A percentile compares a stretch with the other conserved stretches of the same genome.
Conservation (phyloP, 1,140 invertebrate species). For the Xylocopa sonorina region DNA sequence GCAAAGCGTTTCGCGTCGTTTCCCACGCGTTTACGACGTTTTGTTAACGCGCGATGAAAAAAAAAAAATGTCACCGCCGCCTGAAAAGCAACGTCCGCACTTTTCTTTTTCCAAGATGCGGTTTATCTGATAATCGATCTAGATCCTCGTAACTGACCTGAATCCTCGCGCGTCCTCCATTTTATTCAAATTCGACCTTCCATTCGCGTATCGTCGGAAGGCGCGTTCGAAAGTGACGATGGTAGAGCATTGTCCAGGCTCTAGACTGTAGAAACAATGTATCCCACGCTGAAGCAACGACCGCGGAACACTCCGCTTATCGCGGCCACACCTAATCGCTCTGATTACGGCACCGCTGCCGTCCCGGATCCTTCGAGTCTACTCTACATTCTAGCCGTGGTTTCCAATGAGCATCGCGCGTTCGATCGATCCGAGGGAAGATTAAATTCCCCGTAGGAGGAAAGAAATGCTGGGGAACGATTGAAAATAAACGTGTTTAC, state of each 20-base stretch:
- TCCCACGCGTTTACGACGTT: too few species aligned
- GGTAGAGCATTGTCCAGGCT: too few species aligned
- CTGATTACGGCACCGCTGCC: conserved; percentile 67
- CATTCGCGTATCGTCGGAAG: conserved; percentile 5
- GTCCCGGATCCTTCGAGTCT: conserved; percentile 59
- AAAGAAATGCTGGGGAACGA: neutral
- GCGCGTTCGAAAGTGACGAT: conserved; percentile 50
- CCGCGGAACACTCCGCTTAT: conserved; percentile 70
- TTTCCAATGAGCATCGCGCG: neutral
- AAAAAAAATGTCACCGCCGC: too few species aligned
- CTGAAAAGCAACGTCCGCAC: too few species aligned
- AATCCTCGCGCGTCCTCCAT: too few species aligned
- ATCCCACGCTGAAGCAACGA: conserved; percentile 58
- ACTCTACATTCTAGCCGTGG: neutral
- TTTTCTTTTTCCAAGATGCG: too few species aligned
- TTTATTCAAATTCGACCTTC: neutral
- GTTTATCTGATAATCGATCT: too few species aligned
- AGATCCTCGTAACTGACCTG: too few species aligned
- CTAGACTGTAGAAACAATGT: conserved; percentile 53
- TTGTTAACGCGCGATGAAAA: too few species aligned
- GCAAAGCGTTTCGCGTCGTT: too few species aligned
- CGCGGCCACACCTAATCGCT: conserved; percentile 70
- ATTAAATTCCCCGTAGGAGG: neutral
- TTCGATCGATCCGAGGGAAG: neutral
- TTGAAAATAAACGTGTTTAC: conserved; percentile 25